Evolutionary conservation across 2,113 vertebrate genomes (phyloP).

Genomic region (Erythrolamprus reginae): DNA sequence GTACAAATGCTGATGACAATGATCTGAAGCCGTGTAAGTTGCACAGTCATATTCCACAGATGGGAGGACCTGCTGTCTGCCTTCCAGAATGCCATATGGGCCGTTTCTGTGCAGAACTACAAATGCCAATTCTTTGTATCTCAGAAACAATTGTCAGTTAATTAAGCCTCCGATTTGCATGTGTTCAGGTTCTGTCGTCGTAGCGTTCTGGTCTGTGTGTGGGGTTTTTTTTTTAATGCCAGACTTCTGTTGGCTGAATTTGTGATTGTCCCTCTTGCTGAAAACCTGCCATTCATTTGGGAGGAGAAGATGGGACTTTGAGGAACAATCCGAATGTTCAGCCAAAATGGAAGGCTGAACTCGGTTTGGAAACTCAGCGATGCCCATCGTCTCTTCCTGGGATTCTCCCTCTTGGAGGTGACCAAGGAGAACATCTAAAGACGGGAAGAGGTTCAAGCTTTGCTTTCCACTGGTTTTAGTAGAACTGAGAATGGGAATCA

Average conservation of each 20-base stretch:
- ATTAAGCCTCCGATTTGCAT: conserved; percentile 23
- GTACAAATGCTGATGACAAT: neutral
- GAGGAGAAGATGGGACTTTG: neutral
- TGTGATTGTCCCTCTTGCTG: neutral
- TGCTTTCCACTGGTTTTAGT: neutral
- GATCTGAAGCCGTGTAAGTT: conserved; percentile 5
- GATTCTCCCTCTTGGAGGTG: neutral
- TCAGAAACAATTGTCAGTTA: conserved; percentile 24
- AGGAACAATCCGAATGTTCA: neutral
- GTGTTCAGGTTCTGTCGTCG: conserved; percentile 8
- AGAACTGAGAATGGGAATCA: neutral
- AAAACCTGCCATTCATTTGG: conserved; percentile 6
- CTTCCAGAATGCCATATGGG: conserved; percentile 29
- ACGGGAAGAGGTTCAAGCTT: neutral
- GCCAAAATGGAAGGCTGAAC: neutral
- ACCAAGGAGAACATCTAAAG: neutral
- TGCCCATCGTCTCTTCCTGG: neutral
- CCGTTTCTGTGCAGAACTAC: conserved; percentile 25
- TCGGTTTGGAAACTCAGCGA: neutral
- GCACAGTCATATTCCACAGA: conserved; percentile 24
- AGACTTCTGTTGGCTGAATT: conserved; percentile 1
- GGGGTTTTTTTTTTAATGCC: conserved; percentile 6
- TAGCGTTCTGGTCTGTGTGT: neutral
- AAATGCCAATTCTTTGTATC: conserved; percentile 19
- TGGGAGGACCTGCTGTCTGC: neutral